These are phyloP conservation scores for Copidosoma floridanum DNA, from an alignment of 1,140 invertebrate species.

Conservation along the genomic window DNA sequence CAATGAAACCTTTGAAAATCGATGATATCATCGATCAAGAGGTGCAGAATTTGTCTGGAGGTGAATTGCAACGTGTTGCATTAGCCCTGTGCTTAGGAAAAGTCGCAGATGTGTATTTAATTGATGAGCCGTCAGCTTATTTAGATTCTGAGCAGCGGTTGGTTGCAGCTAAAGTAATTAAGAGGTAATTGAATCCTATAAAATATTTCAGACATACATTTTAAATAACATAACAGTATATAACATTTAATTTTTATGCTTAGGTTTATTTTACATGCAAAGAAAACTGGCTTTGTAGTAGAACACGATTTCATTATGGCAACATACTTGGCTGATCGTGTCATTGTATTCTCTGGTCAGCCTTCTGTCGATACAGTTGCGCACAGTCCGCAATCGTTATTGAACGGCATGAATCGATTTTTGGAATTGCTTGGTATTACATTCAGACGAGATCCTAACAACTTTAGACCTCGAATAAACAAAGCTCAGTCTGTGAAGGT, in stretches of 20 bases:
- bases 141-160: slow-evolving; percentile 99
- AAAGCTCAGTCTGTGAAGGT: slow-evolving; percentile 95
- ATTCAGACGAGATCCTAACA: slow-evolving; percentile 97
- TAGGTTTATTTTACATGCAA: slow-evolving; percentile 97
- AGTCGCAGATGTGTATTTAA: slow-evolving; percentile 97
- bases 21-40: slow-evolving; percentile 99
- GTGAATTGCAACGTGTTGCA: slow-evolving; percentile 97
- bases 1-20: slow-evolving; percentile 97
- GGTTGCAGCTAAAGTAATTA: slow-evolving; percentile 98
- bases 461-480: slow-evolving; percentile 97
- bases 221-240: not conserved
- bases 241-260: slow-evolving; percentile 34
- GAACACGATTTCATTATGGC: slow-evolving; percentile 99
- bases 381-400: slow-evolving; percentile 87
- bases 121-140: slow-evolving; percentile 99
- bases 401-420: slow-evolving; percentile 98
- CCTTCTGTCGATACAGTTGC: slow-evolving; percentile 88
- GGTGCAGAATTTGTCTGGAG: slow-evolving; percentile 98
- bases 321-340: slow-evolving; percentile 96
- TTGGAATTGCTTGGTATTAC: slow-evolving; percentile 96
- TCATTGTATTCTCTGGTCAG: slow-evolving; percentile 96
- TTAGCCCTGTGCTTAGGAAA: slow-evolving; percentile 95
- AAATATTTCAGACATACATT: not conserved
- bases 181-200: slow-evolving; percentile 65
- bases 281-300: slow-evolving; percentile 99